These are phyloP conservation scores for Cosmopolites sordidus DNA, from an alignment of 2,888 invertebrate genomes.

Conservation along the genomic window DNA sequence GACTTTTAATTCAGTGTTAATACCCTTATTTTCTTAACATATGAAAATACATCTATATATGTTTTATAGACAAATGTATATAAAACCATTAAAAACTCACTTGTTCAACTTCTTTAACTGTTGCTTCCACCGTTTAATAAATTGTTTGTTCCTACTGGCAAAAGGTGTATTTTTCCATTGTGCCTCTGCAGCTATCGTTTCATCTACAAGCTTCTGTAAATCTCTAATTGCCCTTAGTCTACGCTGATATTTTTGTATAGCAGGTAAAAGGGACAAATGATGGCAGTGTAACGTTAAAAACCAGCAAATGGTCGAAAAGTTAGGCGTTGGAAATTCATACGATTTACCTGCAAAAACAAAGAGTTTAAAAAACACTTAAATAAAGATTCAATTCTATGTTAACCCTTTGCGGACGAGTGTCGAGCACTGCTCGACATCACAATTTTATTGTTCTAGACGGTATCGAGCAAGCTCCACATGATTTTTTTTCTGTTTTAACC, in stretches of 20 bases:
- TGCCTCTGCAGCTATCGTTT: conserved; percentile 73
- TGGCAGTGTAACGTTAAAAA: conserved; percentile 92
- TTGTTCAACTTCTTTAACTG: conserved; percentile 74
- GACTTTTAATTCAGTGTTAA: no score
- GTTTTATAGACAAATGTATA: no score
- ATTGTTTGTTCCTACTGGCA: conserved; percentile 73
- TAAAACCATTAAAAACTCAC: conserved; percentile 44
- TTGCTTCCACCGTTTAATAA: conserved; percentile 81
- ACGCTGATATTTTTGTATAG: conserved; percentile 78
- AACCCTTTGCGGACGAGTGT: no score
- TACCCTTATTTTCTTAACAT: no score
- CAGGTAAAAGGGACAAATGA: conserved; percentile 86
- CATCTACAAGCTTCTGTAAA: conserved; percentile 81
- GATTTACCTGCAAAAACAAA: conserved; percentile 50
- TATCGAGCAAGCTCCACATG: no score
- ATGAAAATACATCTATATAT: no score
- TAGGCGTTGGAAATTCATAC: conserved; percentile 70
- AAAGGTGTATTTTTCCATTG: conserved; percentile 77
- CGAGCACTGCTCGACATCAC: no score
- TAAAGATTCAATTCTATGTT: no score
- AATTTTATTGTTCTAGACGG: no score
- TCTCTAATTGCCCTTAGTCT: conserved; percentile 75
- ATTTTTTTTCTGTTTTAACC: no score
- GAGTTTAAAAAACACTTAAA: no score
- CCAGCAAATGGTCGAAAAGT: conserved; percentile 97